Base-by-base conservation (phyloP, 2,113 vertebrate species). In the Spilogale gracilis region DNA sequence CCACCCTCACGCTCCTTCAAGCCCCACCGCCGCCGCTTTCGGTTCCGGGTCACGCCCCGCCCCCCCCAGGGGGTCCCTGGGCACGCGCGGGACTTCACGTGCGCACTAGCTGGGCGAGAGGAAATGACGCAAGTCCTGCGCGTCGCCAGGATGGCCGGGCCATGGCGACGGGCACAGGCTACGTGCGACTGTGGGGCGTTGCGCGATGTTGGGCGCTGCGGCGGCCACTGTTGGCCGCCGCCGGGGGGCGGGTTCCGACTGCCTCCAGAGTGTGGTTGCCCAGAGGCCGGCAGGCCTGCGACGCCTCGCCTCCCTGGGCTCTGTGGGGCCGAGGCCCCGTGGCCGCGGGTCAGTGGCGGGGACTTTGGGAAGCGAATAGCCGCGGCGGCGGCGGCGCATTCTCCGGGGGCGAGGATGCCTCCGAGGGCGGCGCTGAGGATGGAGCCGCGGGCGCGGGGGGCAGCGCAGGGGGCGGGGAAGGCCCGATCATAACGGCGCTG, bases 401-500 rank as follows among this genome's bases (percentile, higher is more conserved):
- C 14, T 99, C 99, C 5, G 98, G 98, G 65, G 99, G 99, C 9
- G 99, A 98, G 23, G 99, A 99, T 43, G 98, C 99, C 23, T 85
- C 99, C 0, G 98, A 98, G 4, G 99, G 98, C 45, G 98, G 99
- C 1, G 98, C 95, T 13, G 99, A 98, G 20, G 99, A 98, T 2
- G 97, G 98, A 3, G 78, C 96, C 1, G 97, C 98, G 1, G 91
- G 97, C 13, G 45, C 95, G 0, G 97, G 94, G 0, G 95, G 98
- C 11, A 97, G 94, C 0, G n/a, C 97, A 1, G 98, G 97, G 11
- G 91, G 83, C 32, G 98, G 99, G 69, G 97, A 95, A 12, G 97
- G 98, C 9, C 98, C 99, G 0, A 98, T 99, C 50, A 99, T 99
- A 97, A 99, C 99, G 20, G 99, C 99, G 5, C 99, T 99, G n/a